Conservation (phyloP, 35 echinoderm and acorn worm genomes). For the Lytechinus variegatus region DNA sequence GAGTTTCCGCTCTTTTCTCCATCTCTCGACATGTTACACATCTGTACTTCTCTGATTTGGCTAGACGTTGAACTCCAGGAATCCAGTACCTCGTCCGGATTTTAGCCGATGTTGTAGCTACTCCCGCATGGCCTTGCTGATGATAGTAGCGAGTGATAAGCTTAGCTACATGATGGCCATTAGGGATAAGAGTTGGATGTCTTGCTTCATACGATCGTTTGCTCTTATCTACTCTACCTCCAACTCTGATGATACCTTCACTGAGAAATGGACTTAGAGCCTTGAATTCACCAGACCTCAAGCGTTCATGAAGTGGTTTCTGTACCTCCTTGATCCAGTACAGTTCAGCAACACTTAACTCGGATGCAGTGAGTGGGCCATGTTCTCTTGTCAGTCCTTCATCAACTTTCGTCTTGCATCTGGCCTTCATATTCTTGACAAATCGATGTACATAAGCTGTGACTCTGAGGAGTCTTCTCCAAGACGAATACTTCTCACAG, state of each 20-base stretch:
- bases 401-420: not conserved
- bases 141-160: not conserved
- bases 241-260: not conserved
- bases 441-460: not conserved
- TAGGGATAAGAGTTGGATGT: not conserved
- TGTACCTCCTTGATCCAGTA: not conserved
- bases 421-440: not conserved
- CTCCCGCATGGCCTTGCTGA: not conserved
- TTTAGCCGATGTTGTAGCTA: slow-evolving; percentile 17
- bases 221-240: not conserved
- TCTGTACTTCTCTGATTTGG: slow-evolving; percentile 58
- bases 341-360: not conserved
- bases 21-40: slow-evolving; percentile 55
- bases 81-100: slow-evolving; percentile 59
- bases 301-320: not conserved
- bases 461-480: not conserved
- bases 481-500: not conserved
- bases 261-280: not conserved
- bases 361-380: not conserved
- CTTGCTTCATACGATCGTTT: not conserved
- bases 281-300: not conserved
- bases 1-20: slow-evolving; percentile 49
- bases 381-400: not conserved
- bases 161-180: not conserved
- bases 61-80: slow-evolving; percentile 1